A percentile compares a stretch with the other conserved stretches of the same genome.
These are phyloP conservation scores for Brachyptera risi DNA, from an alignment of 2,888 invertebrate genomes.

Conservation along the genomic window DNA sequence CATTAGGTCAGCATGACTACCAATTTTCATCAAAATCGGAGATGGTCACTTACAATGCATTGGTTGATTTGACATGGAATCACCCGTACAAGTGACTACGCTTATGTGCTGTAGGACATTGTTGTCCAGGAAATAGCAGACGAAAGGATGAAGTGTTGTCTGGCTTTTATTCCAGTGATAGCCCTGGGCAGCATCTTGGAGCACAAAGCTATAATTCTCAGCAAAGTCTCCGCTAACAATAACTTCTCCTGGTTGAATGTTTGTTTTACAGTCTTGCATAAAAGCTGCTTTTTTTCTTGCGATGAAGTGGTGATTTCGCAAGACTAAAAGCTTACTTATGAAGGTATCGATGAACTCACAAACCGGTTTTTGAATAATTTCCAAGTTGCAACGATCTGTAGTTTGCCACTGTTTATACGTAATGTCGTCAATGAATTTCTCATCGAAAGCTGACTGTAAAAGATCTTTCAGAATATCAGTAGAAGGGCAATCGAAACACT, in stretches of 20 bases:
- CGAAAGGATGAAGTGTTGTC: constrained; percentile 13
- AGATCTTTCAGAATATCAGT: neutral
- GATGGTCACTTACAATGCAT: too few relatives aligned
- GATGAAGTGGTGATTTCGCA: neutral
- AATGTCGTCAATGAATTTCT: neutral
- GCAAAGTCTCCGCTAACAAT: constrained; percentile 10
- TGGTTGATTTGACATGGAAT: too few relatives aligned
- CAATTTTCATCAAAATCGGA: too few relatives aligned
- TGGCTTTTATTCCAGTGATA: constrained; percentile 20
- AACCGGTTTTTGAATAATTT: neutral
- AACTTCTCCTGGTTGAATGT: neutral
- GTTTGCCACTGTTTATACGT: neutral
- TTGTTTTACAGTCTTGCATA: neutral
- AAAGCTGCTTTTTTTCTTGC: neutral
- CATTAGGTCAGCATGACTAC: too few relatives aligned
- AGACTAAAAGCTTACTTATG: neutral
- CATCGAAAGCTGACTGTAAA: neutral
- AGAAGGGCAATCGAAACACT: neutral
- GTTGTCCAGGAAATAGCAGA: constrained; percentile 1
- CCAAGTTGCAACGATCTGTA: neutral
- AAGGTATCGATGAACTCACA: neutral
- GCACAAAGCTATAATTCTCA: constrained; percentile 18
- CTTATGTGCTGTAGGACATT: neutral
- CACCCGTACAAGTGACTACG: too few relatives aligned
- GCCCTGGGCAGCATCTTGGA: constrained; percentile 24